Conservation (phyloP, 2,113 vertebrate species). For the Rhinichthys klamathensis region DNA sequence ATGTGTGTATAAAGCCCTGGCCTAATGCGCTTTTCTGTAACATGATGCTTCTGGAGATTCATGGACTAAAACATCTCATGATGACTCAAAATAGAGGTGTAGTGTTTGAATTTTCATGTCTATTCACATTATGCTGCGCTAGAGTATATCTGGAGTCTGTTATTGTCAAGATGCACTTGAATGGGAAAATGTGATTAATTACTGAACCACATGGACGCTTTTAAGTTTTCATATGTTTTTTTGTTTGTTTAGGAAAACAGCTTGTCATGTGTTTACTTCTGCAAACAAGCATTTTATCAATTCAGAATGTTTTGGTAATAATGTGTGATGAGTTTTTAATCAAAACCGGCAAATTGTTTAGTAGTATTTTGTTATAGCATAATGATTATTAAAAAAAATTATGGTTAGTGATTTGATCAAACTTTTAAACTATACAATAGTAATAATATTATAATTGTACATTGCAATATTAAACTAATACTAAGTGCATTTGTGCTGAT, state of each 20-base stretch:
- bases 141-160: neutral
- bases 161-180: neutral
- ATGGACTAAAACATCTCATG: neutral
- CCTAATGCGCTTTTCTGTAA: neutral
- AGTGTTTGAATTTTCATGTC: neutral
- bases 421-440: neutral
- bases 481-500: too few relatives aligned
- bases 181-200: neutral
- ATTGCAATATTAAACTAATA: too few relatives aligned
- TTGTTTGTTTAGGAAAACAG: neutral
- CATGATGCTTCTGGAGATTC: neutral
- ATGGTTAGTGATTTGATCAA: neutral
- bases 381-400: neutral
- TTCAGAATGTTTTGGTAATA: neutral
- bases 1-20: neutral
- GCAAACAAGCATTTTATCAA: neutral
- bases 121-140: neutral
- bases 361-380: neutral
- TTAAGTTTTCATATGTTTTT: neutral
- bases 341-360: neutral
- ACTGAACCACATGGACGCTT: neutral
- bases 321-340: neutral
- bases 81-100: neutral
- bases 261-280: neutral
- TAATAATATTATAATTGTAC: too few relatives aligned